A percentile compares a stretch with the other conserved stretches of the same genome.
These are phyloP conservation scores for Aleiodes leptofemur DNA, from an alignment of 2,888 invertebrate species.

Conservation along the genomic window DNA sequence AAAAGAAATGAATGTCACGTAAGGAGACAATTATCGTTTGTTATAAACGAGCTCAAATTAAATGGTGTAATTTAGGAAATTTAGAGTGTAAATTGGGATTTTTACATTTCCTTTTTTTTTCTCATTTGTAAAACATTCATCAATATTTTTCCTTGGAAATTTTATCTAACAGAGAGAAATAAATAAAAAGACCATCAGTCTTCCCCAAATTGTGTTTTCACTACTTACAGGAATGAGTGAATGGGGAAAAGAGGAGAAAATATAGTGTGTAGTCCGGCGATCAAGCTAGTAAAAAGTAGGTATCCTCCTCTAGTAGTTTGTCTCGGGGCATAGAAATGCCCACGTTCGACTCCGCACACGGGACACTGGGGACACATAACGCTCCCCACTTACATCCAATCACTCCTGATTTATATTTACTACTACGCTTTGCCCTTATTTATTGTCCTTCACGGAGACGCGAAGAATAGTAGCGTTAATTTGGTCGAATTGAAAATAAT, in stretches of 20 bases:
- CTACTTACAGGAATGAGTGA: constrained; percentile 1
- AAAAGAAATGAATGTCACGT: constrained; percentile 22
- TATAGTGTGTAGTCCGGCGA: constrained; percentile 26
- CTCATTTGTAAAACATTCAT: too few species aligned
- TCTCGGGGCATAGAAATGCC: constrained; percentile 52
- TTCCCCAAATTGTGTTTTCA: too few species aligned
- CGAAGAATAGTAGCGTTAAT: constrained; percentile 72
- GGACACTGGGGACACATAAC: constrained; percentile 75
- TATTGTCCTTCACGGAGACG: constrained; percentile 71
- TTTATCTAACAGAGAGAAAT: too few species aligned
- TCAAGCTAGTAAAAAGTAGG: constrained; percentile 24
- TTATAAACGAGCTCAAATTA: background rate
- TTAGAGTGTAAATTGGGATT: background rate
- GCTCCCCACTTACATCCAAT: constrained; percentile 75
- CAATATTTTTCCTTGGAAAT: too few species aligned
- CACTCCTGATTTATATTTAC: constrained; percentile 76
- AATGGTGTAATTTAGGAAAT: background rate
- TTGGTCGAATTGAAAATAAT: constrained; percentile 75
- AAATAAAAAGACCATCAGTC: too few species aligned
- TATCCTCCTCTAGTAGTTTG: constrained; percentile 29
- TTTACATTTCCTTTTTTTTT: too few species aligned
- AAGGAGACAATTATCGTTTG: background rate
- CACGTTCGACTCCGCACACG: constrained; percentile 72
- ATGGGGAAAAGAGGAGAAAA: constrained; percentile 21
- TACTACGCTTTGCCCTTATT: constrained; percentile 74